phyloP scores from a whole-genome alignment of 2,113 vertebrate species.

The Bettongia penicillata region DNA sequence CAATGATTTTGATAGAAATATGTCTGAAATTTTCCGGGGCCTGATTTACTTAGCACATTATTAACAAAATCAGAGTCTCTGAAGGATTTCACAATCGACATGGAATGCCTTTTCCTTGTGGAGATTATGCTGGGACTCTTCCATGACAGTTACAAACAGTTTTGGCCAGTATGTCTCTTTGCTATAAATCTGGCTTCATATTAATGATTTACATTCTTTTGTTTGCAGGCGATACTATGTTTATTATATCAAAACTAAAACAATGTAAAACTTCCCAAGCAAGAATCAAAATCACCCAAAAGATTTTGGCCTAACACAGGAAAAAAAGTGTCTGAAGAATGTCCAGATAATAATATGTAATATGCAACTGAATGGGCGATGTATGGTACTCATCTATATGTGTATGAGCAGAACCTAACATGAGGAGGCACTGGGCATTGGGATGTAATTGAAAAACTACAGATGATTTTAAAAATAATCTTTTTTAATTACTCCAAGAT shows the following conservation, averaged over 20 bases:
- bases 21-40: neutral
- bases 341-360: too few species aligned
- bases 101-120: neutral
- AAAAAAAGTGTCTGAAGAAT: neutral
- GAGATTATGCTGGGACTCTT: neutral
- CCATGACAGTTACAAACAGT: neutral
- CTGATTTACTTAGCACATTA: neutral
- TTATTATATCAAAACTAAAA: neutral
- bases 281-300: neutral
- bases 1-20: neutral
- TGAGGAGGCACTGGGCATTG: too few species aligned
- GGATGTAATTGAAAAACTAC: too few species aligned
- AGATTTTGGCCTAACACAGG: neutral
- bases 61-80: neutral
- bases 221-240: neutral
- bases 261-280: neutral
- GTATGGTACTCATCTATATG: too few species aligned
- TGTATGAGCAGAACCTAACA: too few species aligned
- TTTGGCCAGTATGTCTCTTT: neutral
- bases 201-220: neutral
- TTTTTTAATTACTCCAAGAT: too few species aligned
- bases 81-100: neutral
- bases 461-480: too few species aligned
- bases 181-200: neutral
- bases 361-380: neutral